Evolutionary conservation across 2,888 invertebrate species (phyloP), one percentile per base, ranked within the genome.

Genomic region (Papilio elwesi): DNA sequence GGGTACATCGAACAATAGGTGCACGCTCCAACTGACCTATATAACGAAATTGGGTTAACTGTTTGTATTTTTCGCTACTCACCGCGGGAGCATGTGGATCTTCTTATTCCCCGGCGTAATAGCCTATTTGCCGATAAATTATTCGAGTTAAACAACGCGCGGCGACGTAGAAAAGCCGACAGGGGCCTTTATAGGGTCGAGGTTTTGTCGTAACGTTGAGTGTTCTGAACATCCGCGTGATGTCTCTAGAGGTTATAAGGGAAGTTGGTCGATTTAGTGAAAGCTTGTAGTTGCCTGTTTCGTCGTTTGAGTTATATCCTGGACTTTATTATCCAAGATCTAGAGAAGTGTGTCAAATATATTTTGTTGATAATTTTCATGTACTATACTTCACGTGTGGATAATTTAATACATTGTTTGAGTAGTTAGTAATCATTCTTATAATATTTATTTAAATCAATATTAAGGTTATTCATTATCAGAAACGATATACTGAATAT

Each of bases 81-180:
- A 79, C 79, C 74, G 74, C 76, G 70, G 75, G 69, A 78, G 76
- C 79, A 80, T 80, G 81, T 80, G 79, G 79, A 76, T 78, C 78
- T 80, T 81, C 80, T 81, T 83, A 77, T 79, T 81, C 79, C 79
- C 78, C 74, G 76, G 75, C 78, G 80, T 87, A 87, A 89, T 85
- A 85, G 86, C 81, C 86, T 79, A 87, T 89, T 87, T 79, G 83
- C 81, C 83, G 84, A 85, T 87, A 87, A 88, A 81, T 87, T 88
- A 88, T 87, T 84, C 80, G 81, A 79, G 79, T 82, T 86, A 83
- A 85, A 86, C 84, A 85, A 85, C 82, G 82, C 82, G 77, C 59
- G 81, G 79, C 75, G 76, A 71, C 73, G 76, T 74, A 71, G 73
- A 57, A 57, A 66, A 62, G 65, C 65, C 71, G 59, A 59, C 52